phyloP scores from a whole-genome alignment of 2,888 invertebrate genomes.

The Polyploca ridens region DNA sequence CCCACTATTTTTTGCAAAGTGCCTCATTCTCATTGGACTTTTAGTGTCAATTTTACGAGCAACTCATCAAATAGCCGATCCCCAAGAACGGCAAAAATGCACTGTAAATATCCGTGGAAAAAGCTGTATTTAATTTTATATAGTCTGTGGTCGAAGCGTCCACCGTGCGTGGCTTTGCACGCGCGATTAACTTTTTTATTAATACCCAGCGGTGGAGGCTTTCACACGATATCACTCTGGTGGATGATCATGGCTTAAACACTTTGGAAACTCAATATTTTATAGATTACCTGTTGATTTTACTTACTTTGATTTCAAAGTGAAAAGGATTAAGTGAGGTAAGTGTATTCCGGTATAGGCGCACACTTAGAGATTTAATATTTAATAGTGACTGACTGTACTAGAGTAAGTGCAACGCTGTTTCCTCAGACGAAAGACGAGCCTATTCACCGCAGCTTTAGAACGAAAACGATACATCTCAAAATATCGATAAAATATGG shows the following conservation, averaged over 20 bases:
- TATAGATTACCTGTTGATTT: constrained; percentile 17
- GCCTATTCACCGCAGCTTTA: too few relatives aligned
- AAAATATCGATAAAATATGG: too few relatives aligned
- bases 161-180: constrained; percentile 47
- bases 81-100: neutral
- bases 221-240: constrained; percentile 48
- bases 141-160: constrained; percentile 26
- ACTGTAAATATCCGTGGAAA: constrained; percentile 3
- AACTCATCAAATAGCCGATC: neutral
- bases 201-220: constrained; percentile 56
- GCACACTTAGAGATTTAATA: too few relatives aligned
- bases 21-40: neutral
- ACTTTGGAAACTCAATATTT: constrained; percentile 45
- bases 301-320: too few relatives aligned
- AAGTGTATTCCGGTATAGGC: too few relatives aligned
- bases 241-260: constrained; percentile 49
- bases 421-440: too few relatives aligned
- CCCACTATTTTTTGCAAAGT: neutral
- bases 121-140: constrained; percentile 8
- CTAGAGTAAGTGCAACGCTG: too few relatives aligned
- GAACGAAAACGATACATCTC: too few relatives aligned
- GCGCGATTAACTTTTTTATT: constrained; percentile 76
- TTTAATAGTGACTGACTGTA: too few relatives aligned
- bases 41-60: neutral
- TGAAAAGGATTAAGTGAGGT: too few relatives aligned